Conservation (phyloP, 2,888 invertebrate genomes). For the Cataglyphis livida region DNA sequence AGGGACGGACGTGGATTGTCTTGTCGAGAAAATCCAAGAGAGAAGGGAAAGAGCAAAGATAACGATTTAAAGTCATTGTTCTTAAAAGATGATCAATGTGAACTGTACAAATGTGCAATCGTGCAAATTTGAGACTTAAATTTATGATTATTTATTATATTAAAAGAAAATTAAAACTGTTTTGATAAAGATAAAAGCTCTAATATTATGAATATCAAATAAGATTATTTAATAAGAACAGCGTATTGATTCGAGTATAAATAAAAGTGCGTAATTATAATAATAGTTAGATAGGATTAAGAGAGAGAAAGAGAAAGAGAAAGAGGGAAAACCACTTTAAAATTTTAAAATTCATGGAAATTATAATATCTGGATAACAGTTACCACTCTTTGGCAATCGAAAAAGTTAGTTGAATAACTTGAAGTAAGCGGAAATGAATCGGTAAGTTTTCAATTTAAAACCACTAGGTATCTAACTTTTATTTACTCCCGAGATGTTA, state of each 20-base stretch:
- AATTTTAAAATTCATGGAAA: conserved; percentile 42
- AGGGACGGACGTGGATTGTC: conserved; percentile 15
- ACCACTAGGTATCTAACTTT: not conserved
- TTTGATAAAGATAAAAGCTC: not conserved
- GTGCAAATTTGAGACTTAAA: not conserved
- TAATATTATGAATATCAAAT: not conserved
- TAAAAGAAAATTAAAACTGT: not conserved
- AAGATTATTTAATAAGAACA: not conserved
- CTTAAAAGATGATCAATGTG: conserved; percentile 16
- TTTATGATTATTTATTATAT: too few species aligned
- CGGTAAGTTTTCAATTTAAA: conserved; percentile 27
- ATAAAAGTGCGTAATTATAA: not conserved
- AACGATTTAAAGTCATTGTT: conserved; percentile 40
- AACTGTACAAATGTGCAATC: not conserved
- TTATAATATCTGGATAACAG: conserved; percentile 25
- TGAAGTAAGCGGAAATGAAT: conserved; percentile 11
- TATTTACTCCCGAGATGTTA: not conserved
- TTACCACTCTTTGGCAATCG: not conserved
- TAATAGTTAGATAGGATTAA: conserved; percentile 3
- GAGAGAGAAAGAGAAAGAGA: not conserved
- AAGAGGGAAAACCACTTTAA: not conserved
- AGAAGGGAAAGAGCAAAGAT: not conserved
- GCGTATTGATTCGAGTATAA: not conserved
- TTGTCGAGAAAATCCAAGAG: conserved; percentile 10
- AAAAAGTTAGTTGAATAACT: conserved; percentile 27